Conservation (phyloP, 2,888 invertebrate species). For the Cataglyphis rosenhaueri region DNA sequence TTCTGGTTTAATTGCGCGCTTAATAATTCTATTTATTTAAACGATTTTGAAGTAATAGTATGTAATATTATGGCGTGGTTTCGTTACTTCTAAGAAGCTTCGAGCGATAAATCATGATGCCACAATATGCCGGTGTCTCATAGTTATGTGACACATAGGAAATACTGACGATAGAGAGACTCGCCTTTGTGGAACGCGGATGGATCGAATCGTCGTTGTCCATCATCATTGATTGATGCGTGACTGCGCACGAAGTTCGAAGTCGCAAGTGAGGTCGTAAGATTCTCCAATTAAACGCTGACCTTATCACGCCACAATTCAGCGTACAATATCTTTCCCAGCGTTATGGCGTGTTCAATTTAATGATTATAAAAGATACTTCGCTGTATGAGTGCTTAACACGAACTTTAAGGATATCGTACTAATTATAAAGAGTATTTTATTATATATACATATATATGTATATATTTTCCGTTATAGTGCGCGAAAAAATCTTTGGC, state of each 20-base stretch:
- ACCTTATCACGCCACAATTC: constrained; percentile 38
- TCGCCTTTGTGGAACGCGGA: constrained; percentile 46
- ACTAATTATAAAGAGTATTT: constrained; percentile 41
- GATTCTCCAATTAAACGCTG: constrained; percentile 43
- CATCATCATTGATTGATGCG: constrained; percentile 59
- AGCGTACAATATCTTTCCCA: constrained; percentile 12
- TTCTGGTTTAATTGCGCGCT: neutral
- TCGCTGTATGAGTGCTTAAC: neutral
- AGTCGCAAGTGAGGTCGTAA: constrained; percentile 29
- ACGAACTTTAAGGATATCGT: constrained; percentile 15
- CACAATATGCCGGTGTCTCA: constrained; percentile 4
- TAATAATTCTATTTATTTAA: neutral
- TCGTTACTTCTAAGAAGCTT: neutral
- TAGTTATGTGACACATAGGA: constrained; percentile 31
- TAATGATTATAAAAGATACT: constrained; percentile 43
- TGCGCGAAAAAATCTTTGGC: neutral
- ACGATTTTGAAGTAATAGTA: neutral
- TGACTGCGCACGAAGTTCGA: constrained; percentile 31
- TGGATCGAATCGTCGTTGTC: constrained; percentile 47
- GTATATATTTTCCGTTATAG: neutral
- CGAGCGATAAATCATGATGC: constrained; percentile 4
- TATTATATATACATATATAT: neutral
- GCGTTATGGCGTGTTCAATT: constrained; percentile 23
- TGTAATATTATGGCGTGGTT: constrained; percentile 7
- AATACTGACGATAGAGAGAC: constrained; percentile 50